Base-by-base conservation (phyloP, 2,888 invertebrate species). In the Oligia latruncula region DNA sequence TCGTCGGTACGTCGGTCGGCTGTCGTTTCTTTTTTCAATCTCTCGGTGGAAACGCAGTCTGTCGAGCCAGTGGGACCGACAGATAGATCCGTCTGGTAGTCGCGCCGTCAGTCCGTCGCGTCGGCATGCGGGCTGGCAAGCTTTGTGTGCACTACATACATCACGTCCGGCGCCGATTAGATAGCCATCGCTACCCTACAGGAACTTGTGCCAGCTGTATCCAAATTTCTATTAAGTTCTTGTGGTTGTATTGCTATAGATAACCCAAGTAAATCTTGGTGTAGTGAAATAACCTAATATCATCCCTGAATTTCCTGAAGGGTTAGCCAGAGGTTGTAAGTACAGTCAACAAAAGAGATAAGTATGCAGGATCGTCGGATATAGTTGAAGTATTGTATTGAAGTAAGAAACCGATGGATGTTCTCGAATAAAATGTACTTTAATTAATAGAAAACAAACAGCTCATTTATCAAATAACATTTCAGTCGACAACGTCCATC, bases 61-160 rank as follows among this genome's bases (percentile, higher is more conserved):
- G 71, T 49, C 40, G 74, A 60, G 79, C 76, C 72, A 71, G 71
- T 58, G 49, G 76, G 80, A 74, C 60, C 20, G 73, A 74, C 71
- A 74, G 64, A 65, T 65, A 65, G 60, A n/a, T 29, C 55, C 17
- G 73, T 71, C 64, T 74, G 80, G 58, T 4, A 60, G 40, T 13
- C 11, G 52, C 52, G 49, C 71, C 17, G 52, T 15, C 40, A 8
- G 29, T 46, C 35, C 35, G 67, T 17, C 58, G 65, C 35, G 64
- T 17, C 58, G 65, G 29, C 60, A 84, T 80, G 84, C 81, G 74
- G 84, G 74, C 76, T 60, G 29, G 46, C 71, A 29, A 35, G 52
- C 77, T 74, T 77, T 70, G 81, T 84, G 49, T 71, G 81, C 74
- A 81, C 67, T 65, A 72, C 71, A 80, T 66, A 81, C 81, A 62